These are phyloP conservation scores for Notothenia rossii DNA, from an alignment of 2,113 vertebrate genomes.

Conservation along the genomic window DNA sequence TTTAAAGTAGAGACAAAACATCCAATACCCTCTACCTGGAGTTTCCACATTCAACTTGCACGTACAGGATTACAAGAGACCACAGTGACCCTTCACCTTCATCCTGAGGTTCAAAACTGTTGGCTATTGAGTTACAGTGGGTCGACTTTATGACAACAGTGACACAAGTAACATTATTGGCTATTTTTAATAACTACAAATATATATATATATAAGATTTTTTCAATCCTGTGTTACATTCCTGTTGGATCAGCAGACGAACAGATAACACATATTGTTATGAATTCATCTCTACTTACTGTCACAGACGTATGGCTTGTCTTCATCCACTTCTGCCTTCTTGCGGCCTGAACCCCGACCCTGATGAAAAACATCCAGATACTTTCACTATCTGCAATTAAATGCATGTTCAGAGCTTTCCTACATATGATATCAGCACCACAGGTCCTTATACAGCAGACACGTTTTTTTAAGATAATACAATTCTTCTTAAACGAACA, in stretches of 20 bases:
- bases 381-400: neutral
- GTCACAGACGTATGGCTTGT: constrained; percentile 98
- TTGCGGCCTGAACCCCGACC: constrained; percentile 93
- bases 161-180: too few relatives aligned
- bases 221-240: too few relatives aligned
- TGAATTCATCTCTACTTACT: constrained; percentile 86
- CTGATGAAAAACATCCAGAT: constrained; percentile 75
- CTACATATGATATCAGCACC: neutral
- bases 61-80: constrained; percentile 38
- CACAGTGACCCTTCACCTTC: constrained; percentile 25
- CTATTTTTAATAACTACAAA: too few relatives aligned
- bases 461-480: neutral
- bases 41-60: constrained; percentile 62
- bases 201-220: too few relatives aligned
- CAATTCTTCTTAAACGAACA: neutral
- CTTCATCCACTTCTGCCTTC: constrained; percentile 91
- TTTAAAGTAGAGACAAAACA: constrained; percentile 36
- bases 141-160: neutral
- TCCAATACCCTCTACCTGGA: constrained; percentile 21
- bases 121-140: neutral
- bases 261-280: neutral
- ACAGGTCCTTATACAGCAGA: neutral
- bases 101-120: neutral
- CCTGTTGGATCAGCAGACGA: neutral
- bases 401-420: neutral